Evolutionary conservation across 2,797 vertebrate genomes (phyloP).

Genomic region (Poecilia picta): DNA sequence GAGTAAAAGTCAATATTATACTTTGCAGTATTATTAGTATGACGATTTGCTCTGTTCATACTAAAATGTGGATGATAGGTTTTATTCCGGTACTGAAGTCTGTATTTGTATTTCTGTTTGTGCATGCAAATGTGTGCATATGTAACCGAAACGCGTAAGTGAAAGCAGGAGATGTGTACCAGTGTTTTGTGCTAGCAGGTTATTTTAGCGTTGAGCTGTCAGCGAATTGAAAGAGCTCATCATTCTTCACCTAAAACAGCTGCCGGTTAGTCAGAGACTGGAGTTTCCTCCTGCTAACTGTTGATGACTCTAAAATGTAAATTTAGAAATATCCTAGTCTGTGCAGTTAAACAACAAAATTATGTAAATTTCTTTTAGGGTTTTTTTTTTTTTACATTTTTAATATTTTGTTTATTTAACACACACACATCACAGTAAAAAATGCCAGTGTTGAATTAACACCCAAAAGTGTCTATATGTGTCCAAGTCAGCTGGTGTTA

Average conservation of each 20-base stretch:
- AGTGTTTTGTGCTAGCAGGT: constrained; percentile 25
- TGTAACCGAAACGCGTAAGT: too few relatives aligned
- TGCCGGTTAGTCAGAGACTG: constrained; percentile 19
- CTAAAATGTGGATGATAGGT: background rate
- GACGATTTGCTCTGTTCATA: too few relatives aligned
- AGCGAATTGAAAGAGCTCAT: constrained; percentile 37
- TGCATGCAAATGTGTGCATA: background rate
- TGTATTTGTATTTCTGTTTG: background rate
- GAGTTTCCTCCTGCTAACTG: constrained; percentile 13
- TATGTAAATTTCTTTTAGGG: background rate
- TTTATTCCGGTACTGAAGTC: background rate
- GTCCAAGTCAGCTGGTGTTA: too few relatives aligned
- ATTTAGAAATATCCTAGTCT: background rate
- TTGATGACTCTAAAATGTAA: background rate
- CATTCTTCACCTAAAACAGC: constrained; percentile 38
- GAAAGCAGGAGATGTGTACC: background rate
- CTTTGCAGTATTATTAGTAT: background rate
- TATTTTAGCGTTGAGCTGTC: constrained; percentile 8
- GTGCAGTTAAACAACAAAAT: background rate
- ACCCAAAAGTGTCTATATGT: too few relatives aligned
- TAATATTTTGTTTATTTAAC: background rate
- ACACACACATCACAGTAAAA: too few relatives aligned
- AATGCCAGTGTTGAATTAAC: too few relatives aligned
- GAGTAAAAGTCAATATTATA: background rate
- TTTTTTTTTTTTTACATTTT: background rate